These are phyloP conservation scores for Acanthopagrus latus DNA, from an alignment of 2,797 vertebrate species.

Conservation along the genomic window DNA sequence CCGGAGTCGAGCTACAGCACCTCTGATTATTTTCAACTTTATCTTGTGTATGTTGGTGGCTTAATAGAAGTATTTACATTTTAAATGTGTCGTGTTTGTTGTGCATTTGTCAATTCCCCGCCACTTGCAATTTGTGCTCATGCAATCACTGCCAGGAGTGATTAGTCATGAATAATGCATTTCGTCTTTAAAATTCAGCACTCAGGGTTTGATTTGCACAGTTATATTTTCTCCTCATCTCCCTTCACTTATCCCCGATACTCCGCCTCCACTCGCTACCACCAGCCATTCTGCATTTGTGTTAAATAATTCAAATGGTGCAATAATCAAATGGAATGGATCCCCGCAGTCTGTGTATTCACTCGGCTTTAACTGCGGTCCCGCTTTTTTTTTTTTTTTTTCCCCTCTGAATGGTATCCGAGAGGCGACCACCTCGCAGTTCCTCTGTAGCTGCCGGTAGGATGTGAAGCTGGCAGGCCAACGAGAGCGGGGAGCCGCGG, in stretches of 20 bases:
- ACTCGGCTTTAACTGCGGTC: conserved; percentile 53
- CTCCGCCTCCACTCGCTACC: conserved; percentile 53
- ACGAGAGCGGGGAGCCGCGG: conserved; percentile 49
- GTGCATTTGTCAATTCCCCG: conserved; percentile 61
- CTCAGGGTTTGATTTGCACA: conserved; percentile 76
- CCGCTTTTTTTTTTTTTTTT: conserved; percentile 29
- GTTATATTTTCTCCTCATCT: conserved; percentile 66
- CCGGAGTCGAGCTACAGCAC: conserved; percentile 45
- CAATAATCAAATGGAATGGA: conserved; percentile 74
- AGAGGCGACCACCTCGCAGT: conserved; percentile 47
- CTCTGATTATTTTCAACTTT: conserved; percentile 46
- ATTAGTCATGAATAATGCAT: conserved; percentile 83
- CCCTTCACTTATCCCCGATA: conserved; percentile 56
- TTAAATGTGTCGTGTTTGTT: conserved; percentile 61
- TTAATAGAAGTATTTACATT: conserved; percentile 68
- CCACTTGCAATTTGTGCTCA: conserved; percentile 70
- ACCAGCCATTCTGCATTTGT: conserved; percentile 58
- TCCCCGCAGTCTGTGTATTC: conserved; percentile 58
- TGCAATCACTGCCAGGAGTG: conserved; percentile 77
- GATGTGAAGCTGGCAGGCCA: conserved; percentile 58
- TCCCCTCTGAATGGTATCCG: conserved; percentile 54
- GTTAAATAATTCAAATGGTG: conserved; percentile 79
- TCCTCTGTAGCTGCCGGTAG: conserved; percentile 39
- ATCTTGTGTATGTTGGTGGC: conserved; percentile 34
- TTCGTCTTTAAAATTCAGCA: conserved; percentile 72